Evolutionary conservation across 2,113 vertebrate genomes (phyloP), one percentile per base, ranked within the genome.

Genomic region (Crotalus helleri): DNA sequence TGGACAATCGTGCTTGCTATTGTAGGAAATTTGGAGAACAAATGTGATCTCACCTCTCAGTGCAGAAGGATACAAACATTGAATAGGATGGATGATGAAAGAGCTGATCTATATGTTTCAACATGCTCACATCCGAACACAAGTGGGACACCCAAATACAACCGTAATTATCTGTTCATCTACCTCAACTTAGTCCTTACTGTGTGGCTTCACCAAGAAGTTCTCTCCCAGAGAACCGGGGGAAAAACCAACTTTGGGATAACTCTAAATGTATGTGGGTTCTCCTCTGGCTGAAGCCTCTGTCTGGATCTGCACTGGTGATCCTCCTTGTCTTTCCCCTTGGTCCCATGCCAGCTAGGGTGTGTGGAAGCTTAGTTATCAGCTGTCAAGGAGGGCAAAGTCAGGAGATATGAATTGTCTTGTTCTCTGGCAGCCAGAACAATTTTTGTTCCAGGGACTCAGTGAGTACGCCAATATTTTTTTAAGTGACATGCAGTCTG

Each of bases 401-500:
- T 59, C 39, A 17, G 51, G 21, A 29, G 24, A 44, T 24, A 19
- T 54, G 87, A 93, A 87, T 89, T 85, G 24, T 17, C 12, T 2
- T 29, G 53, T 21, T 2, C n/a, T 74, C 69, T 39, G 85, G 33
- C 13, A 87, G 12, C 23, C 15, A 1, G 46, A 12, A 54, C 13
- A 57, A 29, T 24, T 39, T 69, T 93, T 51, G 58, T 91, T 13
- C 58, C 21, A 33, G 59, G 61, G 33, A 69, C 51, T 11, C 33
- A 17, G 26, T 6, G 19, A 55, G 0, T 5, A 58, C 0, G 9
- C 3, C 2, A 3, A 1, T 0, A 8, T 15, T 39, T 46, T 46
- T 1, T 46, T 0, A 55, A 13, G 69, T 12, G 53, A 33, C 64
- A 54, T 15, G 46, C 53, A n/a, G 6, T 39, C 15, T 33, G 61